Evolutionary conservation across 1,140 invertebrate species (phyloP).

Genomic region (Orius laevigatus): DNA sequence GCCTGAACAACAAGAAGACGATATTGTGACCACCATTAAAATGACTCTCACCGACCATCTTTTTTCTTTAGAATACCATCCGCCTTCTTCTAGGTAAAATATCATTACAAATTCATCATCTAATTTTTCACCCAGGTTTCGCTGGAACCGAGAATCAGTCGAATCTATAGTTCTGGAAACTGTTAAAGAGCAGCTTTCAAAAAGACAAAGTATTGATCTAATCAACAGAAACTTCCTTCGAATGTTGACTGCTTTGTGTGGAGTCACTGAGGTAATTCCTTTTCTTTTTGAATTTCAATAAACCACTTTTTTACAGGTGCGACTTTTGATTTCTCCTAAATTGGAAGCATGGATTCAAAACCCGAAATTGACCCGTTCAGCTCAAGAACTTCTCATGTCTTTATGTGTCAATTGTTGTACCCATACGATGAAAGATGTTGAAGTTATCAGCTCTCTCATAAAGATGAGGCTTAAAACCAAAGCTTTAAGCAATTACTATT

Average conservation of each 20-base stretch:
- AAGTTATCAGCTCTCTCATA: constrained; percentile 76
- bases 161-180: constrained; percentile 70
- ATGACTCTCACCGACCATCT: too few species aligned
- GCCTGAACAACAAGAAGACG: constrained; percentile 10
- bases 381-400: constrained; percentile 85
- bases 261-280: constrained; percentile 51
- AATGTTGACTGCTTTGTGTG: constrained; percentile 65
- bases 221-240: constrained; percentile 77
- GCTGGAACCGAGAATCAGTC: constrained; percentile 39
- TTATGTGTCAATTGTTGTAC: constrained; percentile 78
- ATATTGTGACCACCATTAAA: not conserved
- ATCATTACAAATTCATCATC: not conserved
- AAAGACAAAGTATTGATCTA: constrained; percentile 68
- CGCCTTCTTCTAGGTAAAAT: too few species aligned
- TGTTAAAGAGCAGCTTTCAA: constrained; percentile 70
- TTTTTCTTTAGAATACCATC: too few species aligned
- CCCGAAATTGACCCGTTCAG: constrained; percentile 76
- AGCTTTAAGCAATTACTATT: constrained; percentile 73
- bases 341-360: constrained; percentile 92
- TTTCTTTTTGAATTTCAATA: not conserved
- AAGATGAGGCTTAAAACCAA: constrained; percentile 90
- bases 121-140: constrained; percentile 17
- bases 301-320: constrained; percentile 32
- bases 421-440: constrained; percentile 63
- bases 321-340: constrained; percentile 61